Base-by-base conservation (phyloP, 2,113 vertebrate genomes). In the Neolamprologus caudopunctatus region DNA sequence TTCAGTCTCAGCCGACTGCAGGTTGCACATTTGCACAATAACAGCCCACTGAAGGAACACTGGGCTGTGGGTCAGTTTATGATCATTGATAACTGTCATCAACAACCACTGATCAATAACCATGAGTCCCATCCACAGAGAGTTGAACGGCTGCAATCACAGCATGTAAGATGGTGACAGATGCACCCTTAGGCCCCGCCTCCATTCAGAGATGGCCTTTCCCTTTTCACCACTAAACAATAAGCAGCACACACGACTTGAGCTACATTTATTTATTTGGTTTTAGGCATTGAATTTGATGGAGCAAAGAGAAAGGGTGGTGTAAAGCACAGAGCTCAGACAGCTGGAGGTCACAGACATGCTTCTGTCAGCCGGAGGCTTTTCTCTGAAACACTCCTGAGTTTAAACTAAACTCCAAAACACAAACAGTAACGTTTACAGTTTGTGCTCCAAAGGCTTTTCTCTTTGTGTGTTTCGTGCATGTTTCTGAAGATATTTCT, bases 191-290 rank as follows among this genome's bases (percentile, higher is more conserved):
- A 63, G 58, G 9, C 31, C 31, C 31, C 61, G 3, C 31, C 31
- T 35, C 10, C 10, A n/a, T 66, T 66, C 61, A 66, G 17, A 66
- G 61, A 8, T n/a, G 61, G 10, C 0, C 17, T 12, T 5, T 0
- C 31, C 10, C 31, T 0, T 66, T 66, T 66, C 17, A 63, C 31
- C 31, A n/a, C 17, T 5, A 50, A 78, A 78, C 42, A 78, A 78
- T 28, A 12, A 78, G 17, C 26, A 50, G 45, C 16, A 50, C 71
- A 55, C 28, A 54, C 17, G 2, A 42, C 21, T 88, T n/a, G 3
- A 88, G 17, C 71, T 86, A 92, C 88, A 89, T 24, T 12, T 91
- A 83, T 95, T 95, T 96, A 96, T 97, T 97, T 97, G 96, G 96
- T 96, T 96, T 95, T 87, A 95, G 94, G 87, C 80, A 84, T 85